These are phyloP conservation scores for Phrynocephalus forsythii DNA, from an alignment of 2,797 vertebrate species.

Conservation along the genomic window DNA sequence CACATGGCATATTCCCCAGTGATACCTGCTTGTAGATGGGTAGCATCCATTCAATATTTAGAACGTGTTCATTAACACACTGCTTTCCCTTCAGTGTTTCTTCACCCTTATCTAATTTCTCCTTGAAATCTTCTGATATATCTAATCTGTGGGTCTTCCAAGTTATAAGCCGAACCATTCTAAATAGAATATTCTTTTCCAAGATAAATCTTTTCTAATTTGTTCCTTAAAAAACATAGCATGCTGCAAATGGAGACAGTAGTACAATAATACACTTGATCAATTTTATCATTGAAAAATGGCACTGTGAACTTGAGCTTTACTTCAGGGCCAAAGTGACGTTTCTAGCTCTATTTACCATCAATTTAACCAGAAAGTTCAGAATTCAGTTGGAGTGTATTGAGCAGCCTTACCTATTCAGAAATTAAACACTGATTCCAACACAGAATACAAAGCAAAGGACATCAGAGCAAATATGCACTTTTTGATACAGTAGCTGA, in stretches of 20 bases:
- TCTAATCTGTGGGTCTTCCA: not conserved
- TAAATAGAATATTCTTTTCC: constrained; percentile 6
- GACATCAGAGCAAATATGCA: not conserved
- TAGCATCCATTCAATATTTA: not conserved
- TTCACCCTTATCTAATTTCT: not conserved
- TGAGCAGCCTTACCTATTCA: not conserved
- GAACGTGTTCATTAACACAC: not conserved
- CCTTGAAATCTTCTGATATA: not conserved
- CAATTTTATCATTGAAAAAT: not conserved
- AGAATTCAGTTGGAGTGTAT: not conserved
- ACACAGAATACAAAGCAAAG: not conserved
- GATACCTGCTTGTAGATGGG: not conserved
- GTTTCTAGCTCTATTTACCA: not conserved
- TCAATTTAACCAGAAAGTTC: not conserved
- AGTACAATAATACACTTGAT: not conserved
- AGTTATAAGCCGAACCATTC: too few species aligned
- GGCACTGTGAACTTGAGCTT: not conserved
- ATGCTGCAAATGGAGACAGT: too few species aligned
- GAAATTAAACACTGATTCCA: not conserved
- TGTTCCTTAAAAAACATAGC: not conserved
- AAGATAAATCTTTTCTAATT: not conserved
- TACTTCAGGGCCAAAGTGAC: not conserved
- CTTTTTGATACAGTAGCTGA: not conserved
- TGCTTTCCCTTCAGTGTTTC: not conserved
- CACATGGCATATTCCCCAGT: not conserved